Base-by-base conservation (phyloP, 2,888 invertebrate species). In the Tethea ocularis region DNA sequence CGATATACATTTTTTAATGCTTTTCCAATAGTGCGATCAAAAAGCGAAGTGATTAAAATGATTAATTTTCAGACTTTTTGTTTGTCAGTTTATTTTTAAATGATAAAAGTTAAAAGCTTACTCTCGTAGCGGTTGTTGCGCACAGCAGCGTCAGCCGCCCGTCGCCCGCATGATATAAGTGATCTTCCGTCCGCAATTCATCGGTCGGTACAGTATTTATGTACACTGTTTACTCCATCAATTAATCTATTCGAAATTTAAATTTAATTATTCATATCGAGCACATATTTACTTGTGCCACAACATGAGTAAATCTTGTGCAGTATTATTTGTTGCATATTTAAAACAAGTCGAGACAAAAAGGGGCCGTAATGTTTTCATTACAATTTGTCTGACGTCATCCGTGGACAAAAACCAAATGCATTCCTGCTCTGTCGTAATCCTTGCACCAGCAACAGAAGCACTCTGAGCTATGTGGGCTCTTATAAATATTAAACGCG, bases 401-500 rank as follows among this genome's bases (percentile, higher is more conserved):
- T 80, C 78, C 70, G 68, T 70, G 68, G 73, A 77, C 80, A 84
- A 86, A 87, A 85, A 83, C 80, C 72, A 75, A 83, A 82, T 85
- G 88, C 87, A 86, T 85, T 83, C 74, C 72, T 66, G 71, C 74
- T 78, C 79, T 73, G 68, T 69, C 77, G 77, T 89, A 88, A 89
- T 88, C 85, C 86, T 83, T 86, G 86, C 87, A 86, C 78, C 78
- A 77, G 82, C 74, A 84, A 80, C 83, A 81, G 84, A 82, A 83
- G 84, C 84, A 83, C 84, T 83, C 77, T 77, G 82, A 82, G 80
- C 86, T 87, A 85, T 84, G 79, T 82, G 81, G 80, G 78, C 87
- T 86, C 86, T 88, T 91, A 91, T 91, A 91, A 92, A 92, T 92
- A 91, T 91, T 91, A 89, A 90, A 89, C 84, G 81, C 72, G 72